A percentile compares a stretch with the other conserved stretches of the same genome.
These are phyloP conservation scores for Mimas tiliae DNA, from an alignment of 2,888 invertebrate species.

Conservation along the genomic window DNA sequence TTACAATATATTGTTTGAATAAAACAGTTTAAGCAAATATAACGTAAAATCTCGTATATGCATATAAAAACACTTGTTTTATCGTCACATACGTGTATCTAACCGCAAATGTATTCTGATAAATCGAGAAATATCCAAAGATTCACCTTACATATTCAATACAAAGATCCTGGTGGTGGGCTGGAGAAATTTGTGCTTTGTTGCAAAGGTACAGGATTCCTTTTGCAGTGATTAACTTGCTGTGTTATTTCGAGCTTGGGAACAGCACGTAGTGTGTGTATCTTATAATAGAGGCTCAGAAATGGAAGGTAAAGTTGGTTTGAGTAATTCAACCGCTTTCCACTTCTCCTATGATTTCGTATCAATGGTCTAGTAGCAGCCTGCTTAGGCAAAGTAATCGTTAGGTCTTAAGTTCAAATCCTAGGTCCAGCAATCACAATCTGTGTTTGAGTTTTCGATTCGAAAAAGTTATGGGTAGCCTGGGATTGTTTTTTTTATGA, in stretches of 20 bases:
- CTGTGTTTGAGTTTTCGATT: no score
- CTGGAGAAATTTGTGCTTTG: not conserved
- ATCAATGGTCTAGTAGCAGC: no score
- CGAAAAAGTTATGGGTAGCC: no score
- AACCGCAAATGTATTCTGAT: conserved; percentile 37
- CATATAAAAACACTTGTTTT: conserved; percentile 26
- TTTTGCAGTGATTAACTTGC: not conserved
- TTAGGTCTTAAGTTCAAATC: no score
- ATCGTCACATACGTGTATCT: conserved; percentile 27
- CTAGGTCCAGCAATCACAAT: no score
- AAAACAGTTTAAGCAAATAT: not conserved
- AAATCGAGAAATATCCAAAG: conserved; percentile 38
- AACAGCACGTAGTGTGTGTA: conserved; percentile 13
- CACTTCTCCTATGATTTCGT: no score
- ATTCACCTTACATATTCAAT: conserved; percentile 37
- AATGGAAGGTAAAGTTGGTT: not conserved
- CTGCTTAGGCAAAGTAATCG: no score
- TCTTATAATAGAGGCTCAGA: not conserved
- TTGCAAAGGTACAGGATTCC: not conserved
- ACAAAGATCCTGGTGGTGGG: conserved; percentile 12
- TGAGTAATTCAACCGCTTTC: not conserved
- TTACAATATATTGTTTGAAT: not conserved
- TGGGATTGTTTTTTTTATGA: no score
- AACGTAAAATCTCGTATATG: not conserved
- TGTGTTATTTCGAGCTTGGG: conserved; percentile 16